Base-by-base conservation (phyloP, 2,888 invertebrate species). In the Encarsia formosa region DNA sequence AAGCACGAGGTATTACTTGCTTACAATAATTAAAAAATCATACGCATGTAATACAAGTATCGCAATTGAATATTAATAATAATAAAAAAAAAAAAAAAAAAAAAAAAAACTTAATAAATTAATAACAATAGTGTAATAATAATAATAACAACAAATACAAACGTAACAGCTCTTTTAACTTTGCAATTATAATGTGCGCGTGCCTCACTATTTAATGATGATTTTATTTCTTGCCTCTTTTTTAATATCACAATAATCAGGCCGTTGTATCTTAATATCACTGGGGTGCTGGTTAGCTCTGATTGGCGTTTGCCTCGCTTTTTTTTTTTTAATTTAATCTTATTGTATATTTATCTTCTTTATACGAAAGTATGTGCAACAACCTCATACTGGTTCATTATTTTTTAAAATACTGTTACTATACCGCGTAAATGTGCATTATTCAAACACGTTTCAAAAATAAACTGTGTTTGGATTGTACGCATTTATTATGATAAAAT, bases 11-110 rank as follows among this genome's bases (percentile, higher is more conserved):
- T 65, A 62, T 61, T 58, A 60, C 61, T 61, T 61, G 56, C 45
- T 45, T n/a, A 49, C 64, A 63, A 65, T 63, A 64, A 67, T 67
- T 62, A 65, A 60, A 65, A 64, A n/a, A n/a, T 68, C 65, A 69
- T 67, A 69, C 67, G 71, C 65, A 69, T 70, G 67, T 68, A 62
- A 63, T 58, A 61, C 63, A 55, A 49, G 47, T 51, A n/a, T n/a
- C n/a, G n/a, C n/a, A n/a, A n/a, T n/a, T n/a, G n/a, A n/a, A n/a
- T n/a, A n/a, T n/a, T n/a, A n/a, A n/a, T n/a, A n/a, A n/a, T n/a
- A n/a, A n/a, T n/a, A n/a, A n/a, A n/a, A n/a, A n/a, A n/a, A n/a
- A n/a, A n/a, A n/a, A n/a, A n/a, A n/a, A n/a, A n/a, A n/a, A n/a
- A n/a, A n/a, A n/a, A n/a, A 26, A 45, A 48, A 29, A 39, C 16